Percentiles rank a stretch among this genome's conserved stretches.
These are phyloP conservation scores for Pseudoips prasinana DNA, from an alignment of 2,888 invertebrate species.

Conservation along the genomic window DNA sequence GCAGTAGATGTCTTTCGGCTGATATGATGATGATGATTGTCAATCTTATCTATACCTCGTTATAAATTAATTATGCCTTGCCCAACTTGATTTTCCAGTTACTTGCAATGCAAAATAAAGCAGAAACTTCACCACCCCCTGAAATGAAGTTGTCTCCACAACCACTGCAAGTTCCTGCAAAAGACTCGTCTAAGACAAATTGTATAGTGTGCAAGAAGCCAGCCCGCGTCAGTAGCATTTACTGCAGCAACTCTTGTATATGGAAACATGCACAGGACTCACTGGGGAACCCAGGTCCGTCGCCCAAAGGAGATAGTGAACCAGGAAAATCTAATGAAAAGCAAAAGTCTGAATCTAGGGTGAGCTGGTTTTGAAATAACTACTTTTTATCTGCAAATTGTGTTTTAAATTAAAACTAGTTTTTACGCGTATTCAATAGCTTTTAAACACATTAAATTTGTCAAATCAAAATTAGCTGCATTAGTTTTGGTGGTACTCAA, in stretches of 20 bases:
- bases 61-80: too few species aligned
- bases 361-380: constrained; percentile 36
- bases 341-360: constrained; percentile 65
- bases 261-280: constrained; percentile 91
- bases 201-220: constrained; percentile 91
- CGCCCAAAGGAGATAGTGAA: constrained; percentile 45
- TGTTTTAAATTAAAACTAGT: too few species aligned
- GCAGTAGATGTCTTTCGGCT: too few species aligned
- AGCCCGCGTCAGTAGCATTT: constrained; percentile 91
- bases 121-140: constrained; percentile 29
- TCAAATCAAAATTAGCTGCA: too few species aligned
- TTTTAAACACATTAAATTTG: too few species aligned
- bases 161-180: constrained; percentile 16
- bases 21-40: too few species aligned
- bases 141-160: constrained; percentile 24
- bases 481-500: too few species aligned
- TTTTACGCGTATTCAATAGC: too few species aligned
- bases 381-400: too few species aligned
- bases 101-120: constrained; percentile 33
- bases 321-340: constrained; percentile 53
- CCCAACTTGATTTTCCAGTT: too few species aligned
- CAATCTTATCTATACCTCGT: too few species aligned
- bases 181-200: constrained; percentile 55
- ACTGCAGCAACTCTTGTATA: constrained; percentile 95
- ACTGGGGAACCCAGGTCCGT: constrained; percentile 45